Base-by-base conservation (phyloP, 2,888 invertebrate species). In the Heliconius aoede region DNA sequence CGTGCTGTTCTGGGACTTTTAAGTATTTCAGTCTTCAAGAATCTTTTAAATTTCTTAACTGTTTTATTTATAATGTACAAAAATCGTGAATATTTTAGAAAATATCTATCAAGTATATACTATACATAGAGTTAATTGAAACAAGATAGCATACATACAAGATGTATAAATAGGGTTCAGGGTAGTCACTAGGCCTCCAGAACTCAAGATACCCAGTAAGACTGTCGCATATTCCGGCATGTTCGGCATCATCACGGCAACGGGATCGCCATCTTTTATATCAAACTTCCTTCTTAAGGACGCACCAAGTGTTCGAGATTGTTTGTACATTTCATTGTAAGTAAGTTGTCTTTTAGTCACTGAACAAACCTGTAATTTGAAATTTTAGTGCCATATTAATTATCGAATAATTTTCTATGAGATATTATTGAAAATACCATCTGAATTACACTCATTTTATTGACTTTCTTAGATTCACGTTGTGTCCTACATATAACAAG, bases 231-330 rank as follows among this genome's bases (percentile, higher is more conserved):
- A 96, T 88, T 97, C 97, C 0, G 97, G 97, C 61, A 95, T 82
- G 86, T 97, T 97, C 21, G 96, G 96, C 78, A 96, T 84, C 71
- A 96, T 92, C 51, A 97, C 77, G 1, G 95, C 96, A 24, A 97
- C 85, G 0, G 95, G 93, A 82, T 97, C 96, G 1, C 95, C 95
- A 69, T 93, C 91, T 73, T 89, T 88, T 8, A 96, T 84, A 73
- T 95, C 95, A 73, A 96, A 94, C 80, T 95, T 95, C 60, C 93
- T 91, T 80, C 95, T 92, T 76, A 97, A 88, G 77, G 94, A 91
- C 0, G 95, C 94, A 0, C 95, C 94, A 72, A 96, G 93, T 77
- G 95, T 95, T 75, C 90, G 90, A 58, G 95, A 91, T 55, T 93
- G 89, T 77, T 94, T 95, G 65, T 95, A 89, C 4, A 96, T 78